Evolutionary conservation across 1,140 invertebrate species (phyloP), one percentile per base, ranked within the genome.

Genomic region (Nylanderia fulva): DNA sequence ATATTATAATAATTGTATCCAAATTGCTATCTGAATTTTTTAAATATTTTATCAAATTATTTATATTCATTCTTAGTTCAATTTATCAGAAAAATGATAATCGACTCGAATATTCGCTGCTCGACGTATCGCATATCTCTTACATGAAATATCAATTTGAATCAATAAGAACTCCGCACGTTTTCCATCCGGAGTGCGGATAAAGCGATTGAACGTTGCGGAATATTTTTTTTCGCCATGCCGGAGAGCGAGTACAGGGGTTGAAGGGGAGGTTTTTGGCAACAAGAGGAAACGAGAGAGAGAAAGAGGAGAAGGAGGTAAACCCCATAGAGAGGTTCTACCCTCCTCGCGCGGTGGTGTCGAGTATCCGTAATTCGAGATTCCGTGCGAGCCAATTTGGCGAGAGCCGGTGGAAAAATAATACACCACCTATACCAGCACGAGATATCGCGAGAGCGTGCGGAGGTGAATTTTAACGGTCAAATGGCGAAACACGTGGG

Each of bases 371-470:
- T 92, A 92, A 93, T 92, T 90, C 82, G 92, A 93, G 91, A 92
- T 92, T 90, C 87, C 87, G 88, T 91, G 90, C 88, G 90, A 93
- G 91, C 92, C 92, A 93, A 93, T 93, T 93, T 92, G 90, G 88
- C 87, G 86, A 90, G 83, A 88, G 83, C 88, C 80, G 52, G 39
- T 77, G 91, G 91, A 93, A 93, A 93, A 93, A 93, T 92, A 92
- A 93, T 92, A 92, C 90, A 90, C 88, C 84, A 86, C 88, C 88
- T 86, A n/a, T n/a, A 89, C 86, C 84, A 85, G 86, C 87, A 83
- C 80, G 85, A 91, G 71, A 85, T 90, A 64, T 54, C 52, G 66
- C 66, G 71, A 87, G 89, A 77, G 85, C 88, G 79, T 74, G 85
- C 75, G 54, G 85, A 77, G 80, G 86, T 88, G 61, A 90, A 87